Evolutionary conservation across 2,113 vertebrate species (phyloP), one percentile per base, ranked within the genome.

Genomic region (Pygoscelis adeliae): DNA sequence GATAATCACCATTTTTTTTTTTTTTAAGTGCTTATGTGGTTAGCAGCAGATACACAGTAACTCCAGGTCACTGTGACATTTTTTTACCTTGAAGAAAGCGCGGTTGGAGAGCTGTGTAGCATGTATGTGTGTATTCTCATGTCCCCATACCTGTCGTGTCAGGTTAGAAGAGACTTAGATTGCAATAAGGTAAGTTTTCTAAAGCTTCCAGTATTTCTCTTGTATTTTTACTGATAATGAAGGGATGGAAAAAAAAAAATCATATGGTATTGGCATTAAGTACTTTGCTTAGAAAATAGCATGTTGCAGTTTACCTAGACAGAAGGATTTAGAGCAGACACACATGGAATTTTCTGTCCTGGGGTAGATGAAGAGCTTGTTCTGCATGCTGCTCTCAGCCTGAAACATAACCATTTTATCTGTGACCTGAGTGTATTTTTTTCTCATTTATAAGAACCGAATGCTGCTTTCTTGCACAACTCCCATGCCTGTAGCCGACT

Each of bases 401-500:
- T 18, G 14, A 25, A 74, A 29, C 19, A 7, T n/a, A 56, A 58
- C 22, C 8, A 3, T 72, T 82, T 72, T n/a, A 42, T 38, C 70
- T 85, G 73, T 59, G 53, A 78, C n/a, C 42, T 10, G 30, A 53
- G 34, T 2, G 13, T 1, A 5, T 53, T 34, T 5, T 40, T 36
- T 10, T 2, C 38, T 56, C 6, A 3, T 32, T n/a, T 50, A 4
- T 40, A 22, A 55, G 69, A 67, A 7, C 18, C 10, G 52, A 79
- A 16, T 3, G 2, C 46, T 52, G 34, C 42, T 83, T 81, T 78
- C 42, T 46, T 74, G 67, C 46, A 42, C 1, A 4, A 14, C 46
- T 74, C 13, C 44, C 9, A 0, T 46, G 81, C 20, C 73, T 62
- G 66, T 27, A 27, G 72, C 23, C 0, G 1, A 1, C 50, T 13